Evolutionary conservation across 1,140 invertebrate species (phyloP).

Genomic region (Galleria mellonella): DNA sequence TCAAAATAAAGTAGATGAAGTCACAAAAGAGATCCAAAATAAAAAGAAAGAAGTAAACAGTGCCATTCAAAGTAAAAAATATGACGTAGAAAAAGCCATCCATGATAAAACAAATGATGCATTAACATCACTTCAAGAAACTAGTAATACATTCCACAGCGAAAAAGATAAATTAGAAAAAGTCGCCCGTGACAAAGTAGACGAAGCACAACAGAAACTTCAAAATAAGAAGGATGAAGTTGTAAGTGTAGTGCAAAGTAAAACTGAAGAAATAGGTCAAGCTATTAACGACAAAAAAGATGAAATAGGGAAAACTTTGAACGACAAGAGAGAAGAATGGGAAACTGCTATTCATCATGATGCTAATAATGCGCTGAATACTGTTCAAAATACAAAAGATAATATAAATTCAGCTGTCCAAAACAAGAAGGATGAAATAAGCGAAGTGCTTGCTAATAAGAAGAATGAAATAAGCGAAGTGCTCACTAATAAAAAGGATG

Average conservation of each 20-base stretch:
- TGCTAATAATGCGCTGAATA: conserved; percentile 24
- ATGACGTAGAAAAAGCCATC: conserved; percentile 21
- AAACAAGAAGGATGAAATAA: conserved; percentile 23
- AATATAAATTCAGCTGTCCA: conserved; percentile 30
- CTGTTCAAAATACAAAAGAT: conserved; percentile 30
- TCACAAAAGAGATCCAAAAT: conserved; percentile 16
- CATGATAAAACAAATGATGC: conserved; percentile 1
- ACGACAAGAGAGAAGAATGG: conserved; percentile 10
- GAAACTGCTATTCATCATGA: conserved; percentile 15
- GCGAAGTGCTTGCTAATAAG: too few relatives aligned
- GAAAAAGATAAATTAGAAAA: conserved; percentile 12
- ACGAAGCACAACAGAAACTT: conserved; percentile 12
- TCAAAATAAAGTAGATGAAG: conserved; percentile 8
- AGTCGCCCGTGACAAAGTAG: conserved; percentile 9
- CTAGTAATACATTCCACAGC: background rate
- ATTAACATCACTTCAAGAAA: background rate
- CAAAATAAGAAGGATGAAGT: conserved; percentile 12
- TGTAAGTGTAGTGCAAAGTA: conserved; percentile 9
- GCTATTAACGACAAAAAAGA: conserved; percentile 22
- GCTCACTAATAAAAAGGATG: conserved; percentile 2
- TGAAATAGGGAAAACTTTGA: conserved; percentile 18
- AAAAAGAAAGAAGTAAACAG: conserved; percentile 10
- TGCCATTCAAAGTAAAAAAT: conserved; percentile 15
- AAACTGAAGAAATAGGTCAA: conserved; percentile 13
- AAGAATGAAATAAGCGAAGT: conserved; percentile 8